Evolutionary conservation across 2,888 invertebrate genomes (phyloP), one percentile per base, ranked within the genome.

Genomic region (Patella pellucida): DNA sequence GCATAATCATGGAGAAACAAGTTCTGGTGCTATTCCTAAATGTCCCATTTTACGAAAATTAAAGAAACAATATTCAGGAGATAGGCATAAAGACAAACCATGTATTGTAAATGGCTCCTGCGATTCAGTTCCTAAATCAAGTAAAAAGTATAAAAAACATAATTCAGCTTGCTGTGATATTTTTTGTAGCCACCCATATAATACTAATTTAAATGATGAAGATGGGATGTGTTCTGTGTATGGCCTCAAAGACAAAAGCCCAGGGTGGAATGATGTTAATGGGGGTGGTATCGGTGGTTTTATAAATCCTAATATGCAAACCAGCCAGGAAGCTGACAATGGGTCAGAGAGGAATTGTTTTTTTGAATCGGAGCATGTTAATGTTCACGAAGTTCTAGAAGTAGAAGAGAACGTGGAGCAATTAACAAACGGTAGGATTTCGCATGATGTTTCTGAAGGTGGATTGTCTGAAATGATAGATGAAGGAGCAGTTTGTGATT

Each of bases 401-500:
- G 19, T 23, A 5, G 62, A 62, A 19, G 62, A 62, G 9, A 62
- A 19, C 9, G 19, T 62, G 12, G 62, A 62, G 23, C 9, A 23
- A 11, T 41, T 41, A 41, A 41, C 41, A 9, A 62, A 62, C 23
- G 62, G 62, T 5, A 12, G 62, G 23, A 62, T 62, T 19, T 62
- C 62, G 1, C 62, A 23, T 19, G 62, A 62, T n/a, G 23, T 62
- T 62, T 62, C 62, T 41, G 71, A 73, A 68, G 68, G 68, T 41
- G 54, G 62, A 16, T 78, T 76, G 54, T 75, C 71, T 31, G 77
- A 79, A 69, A 72, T 81, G 71, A 76, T 81, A 50, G 82, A 82
- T 78, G 82, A 82, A 73, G 82, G 82, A 52, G 82, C 82, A n/a
- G 76, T 82, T 51, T 82, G 80, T 80, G 82, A 82, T 70, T 74